Evolutionary conservation across 1,140 invertebrate genomes (phyloP).

Genomic region (Saccostrea cuccullata): DNA sequence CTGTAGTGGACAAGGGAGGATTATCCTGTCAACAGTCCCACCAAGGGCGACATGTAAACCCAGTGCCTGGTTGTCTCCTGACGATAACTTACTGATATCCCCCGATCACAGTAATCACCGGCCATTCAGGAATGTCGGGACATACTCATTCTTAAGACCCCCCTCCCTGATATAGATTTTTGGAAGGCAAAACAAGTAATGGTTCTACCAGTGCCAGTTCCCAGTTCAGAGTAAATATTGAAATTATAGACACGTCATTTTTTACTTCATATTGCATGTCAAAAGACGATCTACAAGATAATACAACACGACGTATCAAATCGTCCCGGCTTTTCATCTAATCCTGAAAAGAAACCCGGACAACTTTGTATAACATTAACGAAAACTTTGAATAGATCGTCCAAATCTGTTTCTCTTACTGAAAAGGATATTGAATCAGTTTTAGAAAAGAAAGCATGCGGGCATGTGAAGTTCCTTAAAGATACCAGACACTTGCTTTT

Average conservation of each 20-base stretch:
- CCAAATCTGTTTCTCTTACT: background rate
- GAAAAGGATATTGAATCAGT: background rate
- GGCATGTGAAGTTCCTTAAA: background rate
- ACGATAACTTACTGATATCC: conserved; percentile 23
- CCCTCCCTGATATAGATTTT: background rate
- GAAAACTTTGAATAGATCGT: background rate
- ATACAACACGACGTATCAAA: background rate
- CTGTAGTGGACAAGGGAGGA: conserved; percentile 25
- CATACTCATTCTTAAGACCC: background rate
- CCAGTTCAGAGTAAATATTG: conserved; percentile 7
- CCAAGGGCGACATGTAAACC: conserved; percentile 9
- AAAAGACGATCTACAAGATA: background rate
- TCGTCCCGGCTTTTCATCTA: conserved; percentile 8
- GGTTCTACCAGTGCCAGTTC: background rate
- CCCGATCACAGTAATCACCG: background rate
- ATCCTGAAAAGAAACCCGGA: background rate
- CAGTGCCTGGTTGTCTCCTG: conserved; percentile 16
- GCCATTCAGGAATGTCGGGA: background rate
- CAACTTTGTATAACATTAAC: background rate
- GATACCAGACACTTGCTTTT: background rate
- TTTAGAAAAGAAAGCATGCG: background rate
- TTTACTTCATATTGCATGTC: conserved; percentile 6
- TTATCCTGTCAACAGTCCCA: conserved; percentile 25
- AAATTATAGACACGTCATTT: background rate
- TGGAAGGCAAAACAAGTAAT: background rate